These are phyloP conservation scores for Acanthisitta chloris DNA, from an alignment of 2,113 vertebrate genomes.

Conservation along the genomic window DNA sequence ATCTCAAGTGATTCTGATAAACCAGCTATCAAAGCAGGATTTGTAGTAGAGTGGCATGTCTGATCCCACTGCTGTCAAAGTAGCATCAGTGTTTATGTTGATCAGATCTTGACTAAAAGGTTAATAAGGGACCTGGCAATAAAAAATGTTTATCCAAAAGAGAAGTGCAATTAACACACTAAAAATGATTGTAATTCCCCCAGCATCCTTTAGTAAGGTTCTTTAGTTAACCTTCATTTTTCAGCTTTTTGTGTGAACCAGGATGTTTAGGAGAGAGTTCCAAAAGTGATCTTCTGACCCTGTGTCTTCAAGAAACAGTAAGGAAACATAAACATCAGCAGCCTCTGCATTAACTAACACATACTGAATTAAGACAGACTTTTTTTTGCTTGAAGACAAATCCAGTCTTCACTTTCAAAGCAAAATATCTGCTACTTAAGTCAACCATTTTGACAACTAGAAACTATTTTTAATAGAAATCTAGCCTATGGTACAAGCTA, in stretches of 20 bases:
- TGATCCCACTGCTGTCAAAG: neutral
- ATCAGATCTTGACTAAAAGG: slow-evolving; percentile 69
- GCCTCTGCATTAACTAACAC: neutral
- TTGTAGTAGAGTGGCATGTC: neutral
- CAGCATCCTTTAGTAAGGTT: slow-evolving; percentile 3
- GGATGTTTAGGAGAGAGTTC: neutral
- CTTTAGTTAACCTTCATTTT: slow-evolving; percentile 52
- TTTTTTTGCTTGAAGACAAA: neutral
- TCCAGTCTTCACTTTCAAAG: neutral
- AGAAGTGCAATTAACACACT: slow-evolving; percentile 43
- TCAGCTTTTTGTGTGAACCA: slow-evolving; percentile 28
- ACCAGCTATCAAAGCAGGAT: slow-evolving; percentile 24
- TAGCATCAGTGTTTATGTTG: slow-evolving; percentile 35
- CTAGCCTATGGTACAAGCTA: neutral
- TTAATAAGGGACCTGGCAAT: slow-evolving; percentile 58
- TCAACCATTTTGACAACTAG: neutral
- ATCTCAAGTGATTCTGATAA: neutral
- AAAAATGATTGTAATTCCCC: slow-evolving; percentile 8
- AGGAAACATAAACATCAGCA: neutral
- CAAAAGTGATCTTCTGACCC: slow-evolving; percentile 25
- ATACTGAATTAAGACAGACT: neutral
- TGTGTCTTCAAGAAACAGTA: neutral
- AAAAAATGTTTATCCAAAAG: slow-evolving; percentile 47
- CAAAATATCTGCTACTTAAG: neutral
- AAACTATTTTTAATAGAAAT: neutral